Evolutionary conservation across 2,888 invertebrate genomes (phyloP), one percentile per base, ranked within the genome.

Genomic region (Stomorhina lunata): DNA sequence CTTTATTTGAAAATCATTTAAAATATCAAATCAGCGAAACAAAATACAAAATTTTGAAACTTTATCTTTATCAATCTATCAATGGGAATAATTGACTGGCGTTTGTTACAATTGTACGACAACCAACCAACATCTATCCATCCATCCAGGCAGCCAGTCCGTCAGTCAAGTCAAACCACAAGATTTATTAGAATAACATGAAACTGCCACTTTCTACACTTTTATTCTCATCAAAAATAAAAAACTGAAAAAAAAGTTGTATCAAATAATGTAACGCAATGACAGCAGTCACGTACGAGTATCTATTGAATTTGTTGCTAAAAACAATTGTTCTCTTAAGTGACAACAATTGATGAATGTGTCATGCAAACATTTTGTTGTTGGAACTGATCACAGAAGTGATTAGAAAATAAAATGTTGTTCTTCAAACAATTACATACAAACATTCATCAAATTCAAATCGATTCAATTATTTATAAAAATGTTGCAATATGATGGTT

Each of bases 211-310:
- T 72, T 72, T 72, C 72, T 66, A 66, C 75, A 37, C 75, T 55
- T 75, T 43, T 61, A 29, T 71, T 65, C 71, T 55, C 55, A 71
- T 45, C 34, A 45, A 48, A 45, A 4, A 55, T 5, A 6, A 32
- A 29, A 57, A 34, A 57, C 9, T 1, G 10, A 17, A 20, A 25
- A 45, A 15, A 25, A 12, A 15, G 34, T 65, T 59, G 50, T 68
- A 59, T 50, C 59, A 71, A 37, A n/a, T n/a, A n/a, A 63, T 48
- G 55, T 29, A 65, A 48, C 6, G 29, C 34, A 15, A 12, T 79
- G 78, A 79, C 71, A 79, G 65, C 65, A 79, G 78, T 79, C 78
- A 79, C 78, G 78, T 79, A 68, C 48, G 20, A 22, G 20, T 22
- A 5, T 17, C 9, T 43, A 17, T 15, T 17, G 17, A 7, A 17